Conservation (phyloP, 2,888 invertebrate species). For the Sinhomidia bicolor region DNA sequence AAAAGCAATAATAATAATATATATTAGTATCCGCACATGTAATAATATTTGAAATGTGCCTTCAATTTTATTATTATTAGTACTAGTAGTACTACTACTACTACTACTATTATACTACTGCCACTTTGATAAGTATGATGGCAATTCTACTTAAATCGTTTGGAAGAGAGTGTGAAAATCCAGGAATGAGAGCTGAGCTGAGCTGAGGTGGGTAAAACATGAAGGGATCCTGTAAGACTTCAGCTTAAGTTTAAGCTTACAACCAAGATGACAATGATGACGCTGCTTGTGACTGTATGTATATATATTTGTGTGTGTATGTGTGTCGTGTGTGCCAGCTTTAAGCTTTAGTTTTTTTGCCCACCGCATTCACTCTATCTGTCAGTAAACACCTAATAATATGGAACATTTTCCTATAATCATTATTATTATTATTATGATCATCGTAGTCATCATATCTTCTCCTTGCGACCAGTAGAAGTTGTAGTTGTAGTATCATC, state of each 20-base stretch:
- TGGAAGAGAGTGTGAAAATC: not conserved
- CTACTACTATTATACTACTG: no score
- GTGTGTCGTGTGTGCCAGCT: no score
- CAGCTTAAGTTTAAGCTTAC: no score
- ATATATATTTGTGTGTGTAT: no score
- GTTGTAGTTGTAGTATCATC: no score
- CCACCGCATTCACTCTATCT: not conserved
- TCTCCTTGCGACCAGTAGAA: slow-evolving; percentile 21
- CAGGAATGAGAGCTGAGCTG: no score
- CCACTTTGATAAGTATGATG: no score
- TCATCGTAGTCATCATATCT: slow-evolving; percentile 19
- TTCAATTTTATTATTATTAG: not conserved
- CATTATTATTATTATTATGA: slow-evolving; percentile 29
- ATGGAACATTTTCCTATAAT: slow-evolving; percentile 45
- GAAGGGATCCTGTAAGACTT: no score
- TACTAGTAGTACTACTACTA: not conserved
- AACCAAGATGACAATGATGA: no score
- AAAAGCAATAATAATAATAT: slow-evolving; percentile 11
- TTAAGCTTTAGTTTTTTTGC: not conserved
- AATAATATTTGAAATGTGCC: not conserved
- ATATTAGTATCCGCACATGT: not conserved
- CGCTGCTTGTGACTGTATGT: no score
- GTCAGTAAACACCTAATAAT: slow-evolving; percentile 49
- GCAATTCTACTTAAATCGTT: not conserved
- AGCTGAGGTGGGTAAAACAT: no score